Evolutionary conservation across 2,113 vertebrate species (phyloP), one percentile per base, ranked within the genome.

Genomic region (Epinephelus cyanopodus): DNA sequence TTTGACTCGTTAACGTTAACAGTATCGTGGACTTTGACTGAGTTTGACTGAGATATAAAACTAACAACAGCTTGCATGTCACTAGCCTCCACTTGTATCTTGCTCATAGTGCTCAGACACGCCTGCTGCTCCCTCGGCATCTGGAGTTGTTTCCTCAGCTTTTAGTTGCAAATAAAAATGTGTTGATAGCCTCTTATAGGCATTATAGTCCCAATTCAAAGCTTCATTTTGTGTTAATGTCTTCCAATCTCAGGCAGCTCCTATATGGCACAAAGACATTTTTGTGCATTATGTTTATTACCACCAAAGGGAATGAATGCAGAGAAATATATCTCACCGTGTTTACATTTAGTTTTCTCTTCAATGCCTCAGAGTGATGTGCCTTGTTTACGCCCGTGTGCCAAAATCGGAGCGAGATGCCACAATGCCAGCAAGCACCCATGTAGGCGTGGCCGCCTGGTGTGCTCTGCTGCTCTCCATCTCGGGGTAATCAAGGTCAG

Each of bases 401-500:
- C 18, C 3, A 18, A 53, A 89, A 65, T 70, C 47, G 2, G 0
- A 84, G 58, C 19, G 21, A 15, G 2, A 33, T 79, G 50, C 1
- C 57, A 18, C 39, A 3, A 15, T 12, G 54, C 23, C 39, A 21
- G 74, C 0, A 1, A 66, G 54, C 65, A 4, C 66, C 33, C 45
- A 1, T 50, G 66, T 74, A 79, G 86, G 76, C 3, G 63, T 70
- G 70, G 65, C 29, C 1, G n/a, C 73, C 58, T 33, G 57, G 23
- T 33, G 53, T 50, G 82, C 47, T 45, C 47, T 54, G 68, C 53
- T 33, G 48, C 76, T 83, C 69, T 25, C 70, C 58, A 23, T 78
- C 3, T 29, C 39, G 10, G 61, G 53, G 65, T 63, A 71, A 89
- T 81, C 87, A 90, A 89, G 85, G 85, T 92, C 87, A 88, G 81